Conservation (phyloP, 1,140 invertebrate genomes). For the Drosophila pseudoobscura region DNA sequence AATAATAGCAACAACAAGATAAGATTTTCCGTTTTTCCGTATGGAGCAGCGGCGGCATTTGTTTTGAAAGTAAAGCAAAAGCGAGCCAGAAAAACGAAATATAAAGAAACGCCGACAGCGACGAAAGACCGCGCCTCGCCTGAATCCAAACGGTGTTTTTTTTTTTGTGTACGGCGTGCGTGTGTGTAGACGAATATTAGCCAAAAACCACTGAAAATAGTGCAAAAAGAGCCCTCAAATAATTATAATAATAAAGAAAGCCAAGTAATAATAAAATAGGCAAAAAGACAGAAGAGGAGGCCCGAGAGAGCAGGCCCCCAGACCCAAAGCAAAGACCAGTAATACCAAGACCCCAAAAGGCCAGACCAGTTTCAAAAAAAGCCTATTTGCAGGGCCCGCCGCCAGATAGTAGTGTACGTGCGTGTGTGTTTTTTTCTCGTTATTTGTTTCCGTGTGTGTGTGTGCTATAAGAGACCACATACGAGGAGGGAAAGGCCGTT, state of each 20-base stretch:
- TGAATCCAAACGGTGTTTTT: slow-evolving; percentile 23
- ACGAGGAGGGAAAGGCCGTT: slow-evolving; percentile 73
- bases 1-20: slow-evolving; percentile 48
- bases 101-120: slow-evolving; percentile 50
- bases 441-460: slow-evolving; percentile 16
- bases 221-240: slow-evolving; percentile 42
- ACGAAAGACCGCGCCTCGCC: slow-evolving; percentile 61
- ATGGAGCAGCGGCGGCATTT: slow-evolving; percentile 68
- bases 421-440: slow-evolving; percentile 24
- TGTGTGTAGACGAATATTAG: slow-evolving; percentile 48
- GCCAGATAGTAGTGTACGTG: slow-evolving; percentile 39
- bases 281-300: slow-evolving; percentile 49
- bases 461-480: slow-evolving; percentile 67
- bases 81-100: slow-evolving; percentile 60
- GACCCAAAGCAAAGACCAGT: slow-evolving; percentile 15
- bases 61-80: slow-evolving; percentile 75
- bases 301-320: slow-evolving; percentile 27
- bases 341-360: slow-evolving; percentile 6
- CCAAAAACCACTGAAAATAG: slow-evolving; percentile 74
- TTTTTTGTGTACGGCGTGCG: slow-evolving; percentile 32
- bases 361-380: slow-evolving; percentile 75
- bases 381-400: slow-evolving; percentile 70
- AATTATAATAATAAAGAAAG: slow-evolving; percentile 13
- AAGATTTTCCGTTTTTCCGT: slow-evolving; percentile 70
- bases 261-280: slow-evolving; percentile 66